A percentile compares a stretch with the other conserved stretches of the same genome.
Evolutionary conservation across 2,888 invertebrate species (phyloP).

Genomic region (Chrysotoxum bicinctum): DNA sequence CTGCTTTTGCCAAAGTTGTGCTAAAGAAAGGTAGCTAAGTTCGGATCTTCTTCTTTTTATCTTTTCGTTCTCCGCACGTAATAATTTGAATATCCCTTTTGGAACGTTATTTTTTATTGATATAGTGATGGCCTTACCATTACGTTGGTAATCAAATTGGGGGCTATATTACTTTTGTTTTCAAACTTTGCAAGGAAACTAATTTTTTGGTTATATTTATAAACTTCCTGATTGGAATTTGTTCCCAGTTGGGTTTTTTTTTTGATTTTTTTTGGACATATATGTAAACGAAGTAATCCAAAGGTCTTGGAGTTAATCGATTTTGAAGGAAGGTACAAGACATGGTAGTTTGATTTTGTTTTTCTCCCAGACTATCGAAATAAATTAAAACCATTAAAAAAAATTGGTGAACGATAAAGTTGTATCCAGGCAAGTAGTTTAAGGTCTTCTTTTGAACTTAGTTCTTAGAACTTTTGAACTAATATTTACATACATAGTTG

Average conservation of each 20-base stretch:
- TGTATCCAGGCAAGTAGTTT: too few relatives aligned
- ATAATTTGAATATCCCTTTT: slow-evolving; percentile 34
- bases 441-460: too few relatives aligned
- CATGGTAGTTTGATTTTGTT: not conserved
- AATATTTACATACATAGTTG: too few relatives aligned
- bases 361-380: not conserved
- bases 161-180: slow-evolving; percentile 49
- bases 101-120: slow-evolving; percentile 31
- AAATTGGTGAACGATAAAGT: not conserved
- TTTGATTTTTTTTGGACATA: not conserved
- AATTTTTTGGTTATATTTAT: slow-evolving; percentile 8
- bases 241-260: not conserved
- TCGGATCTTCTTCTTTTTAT: not conserved
- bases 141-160: slow-evolving; percentile 41
- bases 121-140: slow-evolving; percentile 23
- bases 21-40: too few relatives aligned
- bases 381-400: not conserved
- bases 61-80: not conserved
- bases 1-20: too few relatives aligned
- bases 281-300: not conserved
- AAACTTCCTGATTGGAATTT: not conserved
- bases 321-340: not conserved
- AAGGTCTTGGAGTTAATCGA: not conserved
- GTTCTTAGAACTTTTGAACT: too few relatives aligned
- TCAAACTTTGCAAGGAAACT: not conserved